These are phyloP conservation scores for Tadarida brasiliensis DNA, from an alignment of 2,797 vertebrate genomes.

Conservation along the genomic window DNA sequence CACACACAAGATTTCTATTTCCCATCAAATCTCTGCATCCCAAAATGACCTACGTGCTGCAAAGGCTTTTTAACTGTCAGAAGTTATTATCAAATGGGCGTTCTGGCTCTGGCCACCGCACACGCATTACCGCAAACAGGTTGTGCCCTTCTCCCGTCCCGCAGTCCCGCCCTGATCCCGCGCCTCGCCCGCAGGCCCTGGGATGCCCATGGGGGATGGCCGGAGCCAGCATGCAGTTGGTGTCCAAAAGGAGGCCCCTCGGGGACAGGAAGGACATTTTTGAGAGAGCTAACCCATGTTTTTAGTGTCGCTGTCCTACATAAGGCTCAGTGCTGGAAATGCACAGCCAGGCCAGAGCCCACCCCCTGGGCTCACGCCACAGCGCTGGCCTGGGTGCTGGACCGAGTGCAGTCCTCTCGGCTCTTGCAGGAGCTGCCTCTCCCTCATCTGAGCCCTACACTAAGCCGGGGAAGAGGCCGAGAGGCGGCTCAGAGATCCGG, in stretches of 20 bases:
- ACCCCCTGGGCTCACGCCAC: not conserved
- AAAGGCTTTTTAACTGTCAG: constrained; percentile 72
- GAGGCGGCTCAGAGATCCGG: not conserved
- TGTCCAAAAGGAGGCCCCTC: not conserved
- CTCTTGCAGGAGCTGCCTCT: not conserved
- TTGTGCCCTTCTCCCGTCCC: not conserved
- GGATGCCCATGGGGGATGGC: not conserved
- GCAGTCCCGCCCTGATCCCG: not conserved
- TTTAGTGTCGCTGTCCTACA: not conserved
- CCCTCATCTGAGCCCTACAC: not conserved
- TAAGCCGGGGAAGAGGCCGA: not conserved
- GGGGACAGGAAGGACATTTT: not conserved
- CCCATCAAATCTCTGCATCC: constrained; percentile 19
- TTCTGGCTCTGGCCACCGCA: not conserved
- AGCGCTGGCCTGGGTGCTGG: not conserved
- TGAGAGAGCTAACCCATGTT: not conserved
- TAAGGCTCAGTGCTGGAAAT: not conserved
- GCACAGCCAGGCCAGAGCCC: too few species aligned
- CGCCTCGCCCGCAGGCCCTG: not conserved
- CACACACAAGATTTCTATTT: not conserved
- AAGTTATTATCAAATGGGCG: constrained; percentile 34
- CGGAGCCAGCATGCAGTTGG: not conserved
- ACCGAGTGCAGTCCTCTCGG: not conserved
- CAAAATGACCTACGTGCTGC: constrained; percentile 6
- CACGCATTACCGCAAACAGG: not conserved